Percentiles rank a stretch among this genome's conserved stretches.
These are phyloP conservation scores for Montipora sp. DNA, from an alignment of 64 coral and sea anemone genomes.

Conservation along the genomic window DNA sequence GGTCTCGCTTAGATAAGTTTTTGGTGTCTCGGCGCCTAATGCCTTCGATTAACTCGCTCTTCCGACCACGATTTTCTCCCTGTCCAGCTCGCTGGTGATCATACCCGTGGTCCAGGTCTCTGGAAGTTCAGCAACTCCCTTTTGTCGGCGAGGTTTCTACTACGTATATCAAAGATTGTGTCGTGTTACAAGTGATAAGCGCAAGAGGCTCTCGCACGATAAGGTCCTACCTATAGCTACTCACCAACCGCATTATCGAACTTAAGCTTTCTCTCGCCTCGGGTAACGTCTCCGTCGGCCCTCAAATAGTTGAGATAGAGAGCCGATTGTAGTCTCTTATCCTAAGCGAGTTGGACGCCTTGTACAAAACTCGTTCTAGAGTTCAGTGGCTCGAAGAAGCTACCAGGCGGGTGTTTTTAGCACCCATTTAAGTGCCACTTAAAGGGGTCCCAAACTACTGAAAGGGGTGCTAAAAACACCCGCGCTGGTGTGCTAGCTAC, in stretches of 20 bases:
- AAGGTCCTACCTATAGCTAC: background rate
- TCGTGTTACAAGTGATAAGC: background rate
- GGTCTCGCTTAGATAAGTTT: conserved; percentile 14
- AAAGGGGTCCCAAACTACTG: no score
- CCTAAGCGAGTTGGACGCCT: background rate
- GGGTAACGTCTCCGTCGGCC: background rate
- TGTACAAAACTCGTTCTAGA: background rate
- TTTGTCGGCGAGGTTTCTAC: background rate
- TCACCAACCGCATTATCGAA: background rate
- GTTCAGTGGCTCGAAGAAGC: conserved; percentile 44
- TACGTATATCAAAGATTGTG: background rate
- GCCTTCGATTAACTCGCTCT: background rate
- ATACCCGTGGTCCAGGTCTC: background rate
- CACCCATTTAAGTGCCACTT: no score
- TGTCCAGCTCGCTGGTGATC: background rate
- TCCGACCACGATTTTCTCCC: conserved; percentile 21
- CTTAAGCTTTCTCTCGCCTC: background rate
- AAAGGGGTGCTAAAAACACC: no score
- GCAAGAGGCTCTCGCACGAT: background rate
- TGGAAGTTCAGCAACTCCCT: conserved; percentile 35
- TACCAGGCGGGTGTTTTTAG: background rate
- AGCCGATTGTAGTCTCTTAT: background rate
- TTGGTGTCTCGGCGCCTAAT: background rate
- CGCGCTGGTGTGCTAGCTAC: no score
- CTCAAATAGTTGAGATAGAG: background rate